Evolutionary conservation across 2,113 vertebrate species (phyloP).

Genomic region (Rhipidura dahli): DNA sequence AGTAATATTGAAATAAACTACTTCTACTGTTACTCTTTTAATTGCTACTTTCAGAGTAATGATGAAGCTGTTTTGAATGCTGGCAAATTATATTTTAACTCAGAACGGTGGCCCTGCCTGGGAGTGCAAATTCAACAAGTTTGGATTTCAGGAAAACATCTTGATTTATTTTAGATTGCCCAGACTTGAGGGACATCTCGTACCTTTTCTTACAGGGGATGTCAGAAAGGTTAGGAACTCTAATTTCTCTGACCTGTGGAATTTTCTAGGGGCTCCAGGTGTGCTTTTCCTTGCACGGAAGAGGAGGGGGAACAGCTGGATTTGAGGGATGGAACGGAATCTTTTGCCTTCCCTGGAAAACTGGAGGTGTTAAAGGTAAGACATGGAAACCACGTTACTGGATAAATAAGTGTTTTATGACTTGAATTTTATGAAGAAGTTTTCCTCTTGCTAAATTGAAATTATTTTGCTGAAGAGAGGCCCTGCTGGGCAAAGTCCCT

Average conservation of each 20-base stretch:
- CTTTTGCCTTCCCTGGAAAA: background rate
- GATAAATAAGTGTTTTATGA: background rate
- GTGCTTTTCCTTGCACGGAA: rapidly evolving
- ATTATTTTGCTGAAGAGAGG: background rate
- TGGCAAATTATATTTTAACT: background rate
- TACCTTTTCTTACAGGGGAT: background rate
- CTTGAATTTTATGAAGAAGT: background rate
- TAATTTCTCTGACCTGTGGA: background rate
- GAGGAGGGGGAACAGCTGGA: background rate
- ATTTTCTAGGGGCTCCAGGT: background rate
- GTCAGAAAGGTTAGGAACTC: background rate
- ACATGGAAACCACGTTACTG: background rate
- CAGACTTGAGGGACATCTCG: background rate
- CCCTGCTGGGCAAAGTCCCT: background rate
- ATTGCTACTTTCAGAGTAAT: background rate
- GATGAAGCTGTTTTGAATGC: background rate
- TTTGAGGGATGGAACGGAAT: background rate
- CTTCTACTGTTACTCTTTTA: background rate
- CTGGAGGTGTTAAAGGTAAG: background rate
- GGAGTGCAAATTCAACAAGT: background rate
- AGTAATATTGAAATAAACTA: background rate
- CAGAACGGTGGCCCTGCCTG: background rate
- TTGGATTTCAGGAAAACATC: background rate
- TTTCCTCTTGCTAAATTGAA: background rate
- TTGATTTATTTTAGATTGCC: background rate